Base-by-base conservation (phyloP, 2,888 invertebrate genomes). In the Phaedon cochleariae region DNA sequence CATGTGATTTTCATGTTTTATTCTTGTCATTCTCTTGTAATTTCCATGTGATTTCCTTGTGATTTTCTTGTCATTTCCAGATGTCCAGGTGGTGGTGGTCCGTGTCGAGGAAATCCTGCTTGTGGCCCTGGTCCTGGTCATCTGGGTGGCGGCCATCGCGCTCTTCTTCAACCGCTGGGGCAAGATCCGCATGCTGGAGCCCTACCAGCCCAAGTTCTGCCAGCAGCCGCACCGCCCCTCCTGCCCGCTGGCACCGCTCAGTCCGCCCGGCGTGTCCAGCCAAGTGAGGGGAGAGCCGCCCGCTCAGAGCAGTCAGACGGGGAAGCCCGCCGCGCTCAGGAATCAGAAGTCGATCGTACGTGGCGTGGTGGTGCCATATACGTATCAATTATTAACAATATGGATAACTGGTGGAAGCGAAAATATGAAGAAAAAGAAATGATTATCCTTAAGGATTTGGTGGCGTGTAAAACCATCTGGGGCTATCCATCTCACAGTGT, bases 111-210 rank as follows among this genome's bases (percentile, higher is more conserved):
- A 95, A 80, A 90, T 93, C 17, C 86, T 94, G 57, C 92, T 95
- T 76, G 95, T 96, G 61, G 89, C 92, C 51, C 88, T 95, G 72
- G 95, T 95, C 22, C 85, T 96, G 20, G 87, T 94, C 52, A 88
- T 95, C 12, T 96, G 96, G 96, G 92, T 93, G 60, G 94, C 92
- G 0, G 95, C 95, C 68, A 95, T 95, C 68, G 92, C 93, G 2
- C 86, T 95, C 49, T 96, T 96, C 86, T 94, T 96, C 87, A 95
- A 96, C 85, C 92, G 95, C 70, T 96, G 95, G 95, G 95, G 95
- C 79, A 95, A 96, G 87, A 96, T 96, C 81, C 90, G 95, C 70
- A 95, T 94, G 94, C 84, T 95, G 83, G 94, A 95, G 81, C 95
- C 95, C 0, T 95, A 95, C 82, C 94, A 95, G 79, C 95, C 95